Base-by-base conservation (phyloP, 2,888 invertebrate species). In the Ormia ochracea region DNA sequence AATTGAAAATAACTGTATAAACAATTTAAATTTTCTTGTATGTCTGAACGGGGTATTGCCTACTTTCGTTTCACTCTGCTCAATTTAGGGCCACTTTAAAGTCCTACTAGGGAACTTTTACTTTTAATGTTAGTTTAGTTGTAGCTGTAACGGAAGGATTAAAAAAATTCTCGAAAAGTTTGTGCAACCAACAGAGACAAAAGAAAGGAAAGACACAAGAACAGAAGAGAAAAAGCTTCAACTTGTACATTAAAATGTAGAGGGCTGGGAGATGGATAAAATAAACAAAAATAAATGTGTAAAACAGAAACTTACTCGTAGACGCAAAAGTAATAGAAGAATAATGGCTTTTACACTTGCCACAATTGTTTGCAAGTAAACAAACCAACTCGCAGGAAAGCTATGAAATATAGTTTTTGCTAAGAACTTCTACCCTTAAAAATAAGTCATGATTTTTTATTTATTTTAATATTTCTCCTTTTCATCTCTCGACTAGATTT, bases 81-180 rank as follows among this genome's bases (percentile, higher is more conserved):
- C 21, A 14, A 23, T 43, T 26, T 76, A 68, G 68, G 21, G 68
- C 43, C 19, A 14, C n/a, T 43, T 33, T 9, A 7, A 50, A 75
- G 41, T 38, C 21, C 21, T 14, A 36, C 19, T 38, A 6, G n/a
- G 9, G 0, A 43, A n/a, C 21, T 68, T 54, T 41, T 33, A 23
- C 26, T 59, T 36, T 31, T 10, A 14, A 33, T 23, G 23, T 43
- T 14, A 21, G 10, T 50, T 68, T 56, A 14, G 26, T 50, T 36
- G 9, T n/a, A 59, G 19, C 19, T 48, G 38, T 19, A 76, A 61
- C 80, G 82, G 82, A 82, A 82, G 82, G 74, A 82, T 82, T 81
- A 76, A 65, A 75, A 80, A 54, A 70, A 78, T 78, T 82, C 74
- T 82, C 69, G 73, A 76, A 76, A 78, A 73, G 54, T 73, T 81